Percentiles rank a stretch among this genome's conserved stretches.
These are phyloP conservation scores for Osedax fenrisi DNA, from an alignment of 2,888 invertebrate genomes.

Conservation along the genomic window DNA sequence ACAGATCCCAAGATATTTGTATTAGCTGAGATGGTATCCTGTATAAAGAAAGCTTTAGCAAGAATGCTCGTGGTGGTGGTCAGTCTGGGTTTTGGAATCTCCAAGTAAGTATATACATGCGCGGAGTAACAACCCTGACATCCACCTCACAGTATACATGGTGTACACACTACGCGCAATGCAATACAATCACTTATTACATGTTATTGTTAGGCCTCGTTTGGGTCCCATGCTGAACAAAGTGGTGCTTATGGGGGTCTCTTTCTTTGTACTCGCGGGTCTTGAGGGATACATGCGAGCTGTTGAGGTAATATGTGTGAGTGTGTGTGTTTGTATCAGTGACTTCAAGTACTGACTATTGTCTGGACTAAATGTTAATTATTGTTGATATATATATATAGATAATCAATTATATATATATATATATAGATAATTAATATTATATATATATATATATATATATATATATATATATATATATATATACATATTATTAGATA, in stretches of 20 bases:
- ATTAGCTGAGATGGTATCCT: conserved; percentile 78
- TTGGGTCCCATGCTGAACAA: conserved; percentile 76
- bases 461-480: too few relatives aligned
- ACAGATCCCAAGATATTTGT: conserved; percentile 52
- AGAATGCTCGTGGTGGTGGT: conserved; percentile 86
- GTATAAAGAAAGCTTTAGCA: conserved; percentile 76
- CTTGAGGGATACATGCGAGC: conserved; percentile 74
- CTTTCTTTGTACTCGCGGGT: conserved; percentile 73
- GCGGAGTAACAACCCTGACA: too few relatives aligned
- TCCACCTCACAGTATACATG: too few relatives aligned
- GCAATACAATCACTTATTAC: background rate
- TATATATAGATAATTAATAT: too few relatives aligned
- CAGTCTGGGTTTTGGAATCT: conserved; percentile 84
- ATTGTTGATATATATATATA: too few relatives aligned
- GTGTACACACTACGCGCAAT: too few relatives aligned
- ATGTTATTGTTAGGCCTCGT: conserved; percentile 56
- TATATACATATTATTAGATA: too few relatives aligned
- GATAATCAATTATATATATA: too few relatives aligned
- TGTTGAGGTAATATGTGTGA: conserved; percentile 46
- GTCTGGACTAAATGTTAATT: too few relatives aligned
- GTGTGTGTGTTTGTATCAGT: background rate
- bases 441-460: too few relatives aligned
- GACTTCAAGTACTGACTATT: background rate
- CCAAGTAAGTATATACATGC: conserved; percentile 67
- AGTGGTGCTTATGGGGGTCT: conserved; percentile 68